These are phyloP conservation scores for Acronicta psi DNA, from an alignment of 2,888 invertebrate genomes.

Conservation along the genomic window DNA sequence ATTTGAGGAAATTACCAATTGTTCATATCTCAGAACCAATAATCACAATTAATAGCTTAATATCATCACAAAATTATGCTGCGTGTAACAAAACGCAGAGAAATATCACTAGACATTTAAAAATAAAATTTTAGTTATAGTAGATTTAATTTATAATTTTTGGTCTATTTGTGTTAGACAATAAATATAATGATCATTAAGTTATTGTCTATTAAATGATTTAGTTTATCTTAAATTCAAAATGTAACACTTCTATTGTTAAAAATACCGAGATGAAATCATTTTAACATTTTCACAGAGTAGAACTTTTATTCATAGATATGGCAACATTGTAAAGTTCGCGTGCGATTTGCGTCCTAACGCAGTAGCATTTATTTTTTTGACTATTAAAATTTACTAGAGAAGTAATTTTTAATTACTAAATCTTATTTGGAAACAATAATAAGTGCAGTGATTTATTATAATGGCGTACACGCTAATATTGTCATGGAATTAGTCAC, in stretches of 20 bases:
- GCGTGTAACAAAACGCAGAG: constrained; percentile 24
- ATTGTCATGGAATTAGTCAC: constrained; percentile 66
- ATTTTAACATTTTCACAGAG: too few species aligned
- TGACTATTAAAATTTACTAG: constrained; percentile 61
- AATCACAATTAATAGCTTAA: neutral
- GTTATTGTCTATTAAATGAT: too few species aligned
- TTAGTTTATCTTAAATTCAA: too few species aligned
- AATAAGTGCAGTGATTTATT: constrained; percentile 50
- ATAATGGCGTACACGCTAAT: constrained; percentile 40
- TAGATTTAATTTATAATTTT: constrained; percentile 25
- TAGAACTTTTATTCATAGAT: too few species aligned
- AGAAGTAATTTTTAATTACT: constrained; percentile 43
- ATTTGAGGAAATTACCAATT: too few species aligned
- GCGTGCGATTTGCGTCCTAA: constrained; percentile 85
- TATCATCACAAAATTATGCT: neutral
- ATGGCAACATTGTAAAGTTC: constrained; percentile 68
- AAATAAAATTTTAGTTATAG: constrained; percentile 4
- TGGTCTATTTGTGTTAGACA: neutral
- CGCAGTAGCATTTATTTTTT: constrained; percentile 67
- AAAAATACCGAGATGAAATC: too few species aligned
- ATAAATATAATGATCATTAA: too few species aligned
- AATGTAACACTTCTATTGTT: too few species aligned
- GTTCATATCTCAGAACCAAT: too few species aligned
- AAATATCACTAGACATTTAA: constrained; percentile 6
- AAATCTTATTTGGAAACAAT: constrained; percentile 41